These are phyloP conservation scores for Zelostemma sp. DNA, from an alignment of 1,140 invertebrate species.

Conservation along the genomic window DNA sequence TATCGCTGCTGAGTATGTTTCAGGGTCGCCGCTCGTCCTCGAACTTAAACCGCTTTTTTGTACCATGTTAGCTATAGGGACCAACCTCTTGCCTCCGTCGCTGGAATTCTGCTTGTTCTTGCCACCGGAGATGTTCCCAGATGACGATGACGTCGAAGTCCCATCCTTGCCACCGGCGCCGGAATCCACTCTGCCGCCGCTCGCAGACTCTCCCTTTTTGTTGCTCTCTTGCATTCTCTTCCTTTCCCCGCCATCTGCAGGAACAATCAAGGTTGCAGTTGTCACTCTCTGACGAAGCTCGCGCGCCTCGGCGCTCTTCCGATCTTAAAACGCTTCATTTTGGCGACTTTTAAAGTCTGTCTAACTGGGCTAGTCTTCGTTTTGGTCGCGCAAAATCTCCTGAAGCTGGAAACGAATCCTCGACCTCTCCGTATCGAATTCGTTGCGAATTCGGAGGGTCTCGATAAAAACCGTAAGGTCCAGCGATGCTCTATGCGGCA, in stretches of 20 bases:
- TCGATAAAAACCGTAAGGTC: constrained; percentile 32
- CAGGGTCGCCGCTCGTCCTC: constrained; percentile 28
- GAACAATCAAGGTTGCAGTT: constrained; percentile 71
- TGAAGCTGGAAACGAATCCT: no score
- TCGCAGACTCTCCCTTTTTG: constrained; percentile 67
- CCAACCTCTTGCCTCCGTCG: constrained; percentile 71
- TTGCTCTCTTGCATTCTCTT: constrained; percentile 67
- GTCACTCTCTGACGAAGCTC: constrained; percentile 51
- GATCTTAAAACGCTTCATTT: no score
- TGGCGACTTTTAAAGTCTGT: neutral
- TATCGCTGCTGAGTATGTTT: constrained; percentile 34
- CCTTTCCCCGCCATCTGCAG: constrained; percentile 70
- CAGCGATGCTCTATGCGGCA: constrained; percentile 67
- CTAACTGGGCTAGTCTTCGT: neutral
- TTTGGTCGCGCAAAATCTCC: no score
- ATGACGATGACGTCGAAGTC: constrained; percentile 42
- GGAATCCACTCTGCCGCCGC: constrained; percentile 63
- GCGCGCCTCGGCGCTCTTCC: neutral
- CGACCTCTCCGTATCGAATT: constrained; percentile 6
- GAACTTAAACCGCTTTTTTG: constrained; percentile 48
- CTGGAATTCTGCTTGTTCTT: constrained; percentile 67
- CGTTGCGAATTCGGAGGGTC: constrained; percentile 2
- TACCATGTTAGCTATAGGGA: constrained; percentile 68
- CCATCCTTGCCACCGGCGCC: constrained; percentile 63
- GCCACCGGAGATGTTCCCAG: constrained; percentile 55